Percentiles rank a stretch among this genome's conserved stretches.
These are phyloP conservation scores for Cossypha caffra DNA, from an alignment of 2,797 vertebrate species.

Conservation along the genomic window DNA sequence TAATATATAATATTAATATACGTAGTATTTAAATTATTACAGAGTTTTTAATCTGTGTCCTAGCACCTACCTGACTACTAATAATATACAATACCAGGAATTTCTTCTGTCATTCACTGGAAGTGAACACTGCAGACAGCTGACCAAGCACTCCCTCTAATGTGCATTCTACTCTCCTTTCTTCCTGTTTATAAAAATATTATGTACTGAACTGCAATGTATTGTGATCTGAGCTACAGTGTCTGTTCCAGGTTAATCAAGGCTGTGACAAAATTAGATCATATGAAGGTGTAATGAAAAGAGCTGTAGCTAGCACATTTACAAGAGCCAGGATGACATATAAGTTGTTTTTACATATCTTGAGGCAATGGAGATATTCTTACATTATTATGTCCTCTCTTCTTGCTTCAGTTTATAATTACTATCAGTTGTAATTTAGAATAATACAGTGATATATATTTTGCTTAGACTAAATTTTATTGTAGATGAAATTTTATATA, in stretches of 20 bases:
- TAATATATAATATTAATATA: neutral
- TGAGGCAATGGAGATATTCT: conserved; percentile 7
- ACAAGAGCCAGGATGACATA: conserved; percentile 27
- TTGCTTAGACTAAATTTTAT: neutral
- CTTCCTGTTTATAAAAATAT: conserved; percentile 8
- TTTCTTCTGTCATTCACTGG: neutral
- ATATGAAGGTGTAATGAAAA: conserved; percentile 60
- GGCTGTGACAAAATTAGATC: conserved; percentile 58
- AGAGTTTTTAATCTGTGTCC: neutral
- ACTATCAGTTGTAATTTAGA: neutral
- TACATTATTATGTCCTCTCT: neutral
- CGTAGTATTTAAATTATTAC: neutral
- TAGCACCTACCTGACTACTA: neutral
- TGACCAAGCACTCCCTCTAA: neutral
- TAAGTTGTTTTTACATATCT: conserved; percentile 35
- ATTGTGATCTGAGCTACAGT: conserved; percentile 6
- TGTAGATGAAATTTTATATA: neutral
- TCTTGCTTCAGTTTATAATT: conserved; percentile 33
- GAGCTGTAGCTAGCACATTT: conserved; percentile 35
- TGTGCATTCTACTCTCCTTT: neutral
- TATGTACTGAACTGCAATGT: neutral
- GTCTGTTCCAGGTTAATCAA: conserved; percentile 49
- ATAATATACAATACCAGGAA: neutral
- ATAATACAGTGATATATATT: neutral
- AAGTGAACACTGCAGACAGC: neutral